A percentile compares a stretch with the other conserved stretches of the same genome.
These are phyloP conservation scores for Prietella phreatophila DNA, from an alignment of 2,113 vertebrate genomes.

Conservation along the genomic window DNA sequence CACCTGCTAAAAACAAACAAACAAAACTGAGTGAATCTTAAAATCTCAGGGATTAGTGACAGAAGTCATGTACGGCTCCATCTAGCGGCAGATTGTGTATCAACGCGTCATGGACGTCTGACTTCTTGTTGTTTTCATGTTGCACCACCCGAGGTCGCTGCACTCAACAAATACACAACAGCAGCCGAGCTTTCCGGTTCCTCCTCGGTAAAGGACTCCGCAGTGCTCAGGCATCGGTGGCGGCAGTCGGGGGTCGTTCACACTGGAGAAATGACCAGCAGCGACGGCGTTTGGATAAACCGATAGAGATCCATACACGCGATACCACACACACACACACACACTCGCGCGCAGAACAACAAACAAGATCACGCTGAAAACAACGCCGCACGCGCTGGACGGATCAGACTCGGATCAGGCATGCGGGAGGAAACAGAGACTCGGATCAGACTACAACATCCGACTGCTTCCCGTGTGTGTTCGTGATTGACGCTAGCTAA, in stretches of 20 bases:
- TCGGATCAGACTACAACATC: neutral
- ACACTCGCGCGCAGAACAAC: neutral
- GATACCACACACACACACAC: neutral
- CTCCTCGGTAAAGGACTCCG: conserved; percentile 2
- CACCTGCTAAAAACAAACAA: neutral
- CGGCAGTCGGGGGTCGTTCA: conserved; percentile 2
- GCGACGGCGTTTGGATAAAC: neutral
- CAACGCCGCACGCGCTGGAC: neutral
- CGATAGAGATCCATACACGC: neutral
- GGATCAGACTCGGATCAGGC: neutral
- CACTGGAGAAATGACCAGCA: conserved; percentile 4
- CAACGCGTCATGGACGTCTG: neutral
- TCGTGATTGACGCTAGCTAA: neutral
- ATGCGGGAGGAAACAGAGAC: neutral
- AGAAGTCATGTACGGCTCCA: neutral
- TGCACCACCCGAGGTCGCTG: conserved; percentile 43
- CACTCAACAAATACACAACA: neutral
- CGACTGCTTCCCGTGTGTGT: neutral
- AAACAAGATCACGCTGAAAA: neutral
- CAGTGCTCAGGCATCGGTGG: conserved; percentile 24
- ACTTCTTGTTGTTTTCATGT: neutral
- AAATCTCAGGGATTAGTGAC: neutral
- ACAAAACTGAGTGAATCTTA: neutral
- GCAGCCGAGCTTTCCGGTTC: neutral
- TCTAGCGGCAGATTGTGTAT: neutral